A percentile compares a stretch with the other conserved stretches of the same genome.
Conservation (phyloP, 92 coral and sea anemone species). For the Virgularia gustaviana region DNA sequence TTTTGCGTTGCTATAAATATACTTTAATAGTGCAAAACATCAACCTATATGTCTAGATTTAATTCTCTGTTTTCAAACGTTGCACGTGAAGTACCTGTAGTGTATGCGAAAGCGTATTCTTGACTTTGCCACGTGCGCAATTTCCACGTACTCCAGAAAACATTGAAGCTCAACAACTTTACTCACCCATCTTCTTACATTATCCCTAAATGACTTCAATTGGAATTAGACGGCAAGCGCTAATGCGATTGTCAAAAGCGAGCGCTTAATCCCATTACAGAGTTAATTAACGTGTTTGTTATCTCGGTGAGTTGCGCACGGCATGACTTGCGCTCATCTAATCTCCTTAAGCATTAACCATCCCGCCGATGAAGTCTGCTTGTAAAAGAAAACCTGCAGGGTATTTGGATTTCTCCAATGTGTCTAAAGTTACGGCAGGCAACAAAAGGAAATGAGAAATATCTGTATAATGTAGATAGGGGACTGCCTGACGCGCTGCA, state of each 20-base stretch:
- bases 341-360: constrained; percentile 15
- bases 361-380: constrained; percentile 18
- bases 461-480: constrained; percentile 16
- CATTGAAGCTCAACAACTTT: not conserved
- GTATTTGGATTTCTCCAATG: constrained; percentile 34
- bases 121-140: too few relatives aligned
- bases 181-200: not conserved
- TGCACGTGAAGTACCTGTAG: too few relatives aligned
- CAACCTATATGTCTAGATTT: too few relatives aligned
- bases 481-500: constrained; percentile 14
- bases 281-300: constrained; percentile 38
- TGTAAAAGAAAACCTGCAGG: constrained; percentile 33
- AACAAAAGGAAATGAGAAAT: constrained; percentile 28
- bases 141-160: not conserved
- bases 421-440: constrained; percentile 31
- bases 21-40: too few relatives aligned
- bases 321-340: constrained; percentile 8
- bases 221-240: constrained; percentile 32
- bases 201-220: not conserved
- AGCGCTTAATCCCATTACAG: constrained; percentile 30
- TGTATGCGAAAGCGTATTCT: too few relatives aligned
- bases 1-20: too few relatives aligned
- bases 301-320: constrained; percentile 34
- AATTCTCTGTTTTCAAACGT: too few relatives aligned
- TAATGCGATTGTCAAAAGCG: constrained; percentile 36